phyloP scores from a whole-genome alignment of 2,797 vertebrate genomes.

The Onychomys torridus region DNA sequence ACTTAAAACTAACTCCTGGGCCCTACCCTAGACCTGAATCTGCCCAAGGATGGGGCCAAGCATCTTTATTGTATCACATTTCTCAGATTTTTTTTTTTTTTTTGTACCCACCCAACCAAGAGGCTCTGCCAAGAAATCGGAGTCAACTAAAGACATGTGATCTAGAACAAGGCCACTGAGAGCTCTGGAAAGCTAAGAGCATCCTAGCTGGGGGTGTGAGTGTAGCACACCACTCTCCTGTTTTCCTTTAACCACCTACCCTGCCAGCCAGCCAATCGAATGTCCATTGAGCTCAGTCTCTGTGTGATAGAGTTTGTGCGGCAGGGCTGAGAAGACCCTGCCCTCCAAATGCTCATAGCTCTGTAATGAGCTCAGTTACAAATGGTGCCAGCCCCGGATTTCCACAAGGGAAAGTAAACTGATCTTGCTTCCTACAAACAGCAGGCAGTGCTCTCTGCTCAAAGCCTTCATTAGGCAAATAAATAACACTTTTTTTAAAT shows the following conservation, averaged over 20 bases:
- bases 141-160: neutral
- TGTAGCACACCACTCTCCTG: neutral
- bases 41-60: neutral
- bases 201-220: neutral
- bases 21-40: neutral
- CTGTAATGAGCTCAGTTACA: neutral
- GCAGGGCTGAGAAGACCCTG: neutral
- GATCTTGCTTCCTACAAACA: constrained; percentile 13
- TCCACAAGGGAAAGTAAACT: neutral
- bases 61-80: constrained; percentile 1
- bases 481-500: constrained; percentile 30
- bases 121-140: neutral
- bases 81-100: neutral
- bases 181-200: neutral
- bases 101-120: neutral
- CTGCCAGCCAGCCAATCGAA: neutral
- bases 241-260: neutral
- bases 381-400: neutral
- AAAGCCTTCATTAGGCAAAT: constrained; percentile 29
- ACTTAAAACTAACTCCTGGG: neutral
- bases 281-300: neutral
- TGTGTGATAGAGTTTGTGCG: neutral
- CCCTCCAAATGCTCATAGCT: neutral
- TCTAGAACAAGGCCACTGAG: neutral
- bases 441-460: neutral